Conservation (phyloP, 2,113 vertebrate genomes). For the Scolopax mira region DNA sequence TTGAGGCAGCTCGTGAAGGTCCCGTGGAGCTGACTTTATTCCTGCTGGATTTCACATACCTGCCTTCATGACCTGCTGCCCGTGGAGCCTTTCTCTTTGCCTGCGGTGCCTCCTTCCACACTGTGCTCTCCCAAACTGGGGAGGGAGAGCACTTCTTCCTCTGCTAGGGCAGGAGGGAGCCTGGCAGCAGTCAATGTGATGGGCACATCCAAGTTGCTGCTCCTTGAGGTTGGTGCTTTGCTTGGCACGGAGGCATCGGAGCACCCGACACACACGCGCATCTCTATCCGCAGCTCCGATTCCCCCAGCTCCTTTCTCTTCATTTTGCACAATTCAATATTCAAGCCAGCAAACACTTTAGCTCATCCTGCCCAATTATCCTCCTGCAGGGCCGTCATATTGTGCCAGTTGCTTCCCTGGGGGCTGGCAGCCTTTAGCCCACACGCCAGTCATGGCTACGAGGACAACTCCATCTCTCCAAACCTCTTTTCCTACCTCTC, state of each 20-base stretch:
- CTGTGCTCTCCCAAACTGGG: background rate
- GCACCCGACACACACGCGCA: background rate
- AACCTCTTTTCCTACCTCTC: background rate
- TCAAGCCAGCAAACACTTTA: conserved; percentile 69
- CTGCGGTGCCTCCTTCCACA: accelerated
- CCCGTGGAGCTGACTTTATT: accelerated
- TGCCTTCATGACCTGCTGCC: accelerated
- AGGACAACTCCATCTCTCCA: background rate
- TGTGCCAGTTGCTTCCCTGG: conserved; percentile 15
- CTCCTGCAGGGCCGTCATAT: conserved; percentile 29
- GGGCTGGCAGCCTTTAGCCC: conserved; percentile 28
- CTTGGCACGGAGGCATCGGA: background rate
- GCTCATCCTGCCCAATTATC: conserved; percentile 58
- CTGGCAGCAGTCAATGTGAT: background rate
- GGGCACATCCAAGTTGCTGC: background rate
- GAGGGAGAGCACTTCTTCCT: background rate
- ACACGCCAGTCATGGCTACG: accelerated
- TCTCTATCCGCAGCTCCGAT: background rate
- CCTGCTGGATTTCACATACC: accelerated
- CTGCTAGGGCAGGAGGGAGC: background rate
- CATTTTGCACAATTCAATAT: conserved; percentile 72
- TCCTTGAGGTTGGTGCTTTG: background rate
- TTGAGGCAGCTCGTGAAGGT: background rate
- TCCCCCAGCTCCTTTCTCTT: conserved; percentile 43
- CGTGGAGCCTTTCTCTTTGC: background rate